A percentile compares a stretch with the other conserved stretches of the same genome.
phyloP scores from a whole-genome alignment of 1,140 invertebrate species.

The Drosophila biarmipes region DNA sequence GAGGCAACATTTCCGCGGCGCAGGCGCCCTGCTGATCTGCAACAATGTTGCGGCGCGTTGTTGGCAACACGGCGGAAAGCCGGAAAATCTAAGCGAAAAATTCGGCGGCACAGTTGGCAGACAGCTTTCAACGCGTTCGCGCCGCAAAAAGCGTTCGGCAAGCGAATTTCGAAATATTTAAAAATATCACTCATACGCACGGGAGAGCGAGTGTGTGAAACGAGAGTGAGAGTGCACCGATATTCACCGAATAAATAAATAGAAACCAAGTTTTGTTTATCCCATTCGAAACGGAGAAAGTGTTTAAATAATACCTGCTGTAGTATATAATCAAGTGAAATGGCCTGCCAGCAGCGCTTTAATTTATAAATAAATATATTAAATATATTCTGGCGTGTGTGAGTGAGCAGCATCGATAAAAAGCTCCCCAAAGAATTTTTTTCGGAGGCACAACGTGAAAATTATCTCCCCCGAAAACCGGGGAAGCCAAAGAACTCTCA shows the following conservation, averaged over 20 bases:
- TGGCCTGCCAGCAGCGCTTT: slow-evolving; percentile 40
- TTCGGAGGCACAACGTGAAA: slow-evolving; percentile 43
- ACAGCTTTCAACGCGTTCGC: slow-evolving; percentile 39
- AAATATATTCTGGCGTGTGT: slow-evolving; percentile 58
- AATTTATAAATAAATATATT: slow-evolving; percentile 79
- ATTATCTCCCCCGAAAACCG: slow-evolving; percentile 42
- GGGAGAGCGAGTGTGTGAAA: slow-evolving; percentile 11
- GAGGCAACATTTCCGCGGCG: slow-evolving; percentile 21
- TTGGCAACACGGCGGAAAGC: neutral
- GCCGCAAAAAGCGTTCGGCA: slow-evolving; percentile 16
- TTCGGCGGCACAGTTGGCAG: slow-evolving; percentile 46
- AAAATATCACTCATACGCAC: slow-evolving; percentile 41
- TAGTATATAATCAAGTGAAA: slow-evolving; percentile 13
- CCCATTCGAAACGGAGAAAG: neutral
- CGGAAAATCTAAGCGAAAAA: slow-evolving; percentile 43
- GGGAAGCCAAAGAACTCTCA: slow-evolving; percentile 30
- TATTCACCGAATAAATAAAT: slow-evolving; percentile 19
- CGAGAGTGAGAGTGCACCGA: slow-evolving; percentile 41
- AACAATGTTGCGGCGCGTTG: slow-evolving; percentile 15
- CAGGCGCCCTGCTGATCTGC: slow-evolving; percentile 9
- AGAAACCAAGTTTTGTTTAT: slow-evolving; percentile 20
- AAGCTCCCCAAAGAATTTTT: slow-evolving; percentile 25
- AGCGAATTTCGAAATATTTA: slow-evolving; percentile 19
- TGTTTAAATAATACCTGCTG: neutral
- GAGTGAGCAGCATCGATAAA: slow-evolving; percentile 39